Percentiles rank a stretch among this genome's conserved stretches.
Evolutionary conservation across 2,797 vertebrate species (phyloP).

Genomic region (Myoxocephalus aenaeus): DNA sequence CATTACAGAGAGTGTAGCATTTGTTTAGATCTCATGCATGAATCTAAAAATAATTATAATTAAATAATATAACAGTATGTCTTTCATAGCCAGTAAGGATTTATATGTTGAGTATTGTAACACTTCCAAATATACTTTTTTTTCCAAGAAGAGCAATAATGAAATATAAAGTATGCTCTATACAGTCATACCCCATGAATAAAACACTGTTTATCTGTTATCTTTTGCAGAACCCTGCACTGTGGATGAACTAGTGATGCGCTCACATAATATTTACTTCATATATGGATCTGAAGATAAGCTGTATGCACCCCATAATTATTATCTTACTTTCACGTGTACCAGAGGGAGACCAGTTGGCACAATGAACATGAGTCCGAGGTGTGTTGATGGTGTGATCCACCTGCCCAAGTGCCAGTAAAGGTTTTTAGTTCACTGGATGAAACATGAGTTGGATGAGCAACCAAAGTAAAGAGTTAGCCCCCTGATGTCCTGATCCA

Average conservation of each 20-base stretch:
- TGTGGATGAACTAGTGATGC: conserved; percentile 27
- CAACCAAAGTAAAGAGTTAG: background rate
- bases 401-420: conserved; percentile 29
- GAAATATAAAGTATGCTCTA: background rate
- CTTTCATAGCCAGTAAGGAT: too few relatives aligned
- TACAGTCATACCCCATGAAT: background rate
- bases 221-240: conserved; percentile 67
- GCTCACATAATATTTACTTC: conserved; percentile 3
- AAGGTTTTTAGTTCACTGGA: background rate
- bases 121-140: background rate
- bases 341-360: accelerated
- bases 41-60: background rate
- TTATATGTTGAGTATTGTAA: too few relatives aligned
- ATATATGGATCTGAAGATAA: accelerated
- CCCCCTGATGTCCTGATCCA: background rate
- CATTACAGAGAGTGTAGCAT: background rate
- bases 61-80: background rate
- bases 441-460: background rate
- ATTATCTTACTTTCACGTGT: background rate
- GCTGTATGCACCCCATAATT: background rate
- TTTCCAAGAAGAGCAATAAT: background rate
- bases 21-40: background rate
- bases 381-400: conserved; percentile 46
- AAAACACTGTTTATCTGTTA: background rate
- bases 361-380: accelerated